Evolutionary conservation across 2,113 vertebrate genomes (phyloP).

Genomic region (Eleginops maclovinus): DNA sequence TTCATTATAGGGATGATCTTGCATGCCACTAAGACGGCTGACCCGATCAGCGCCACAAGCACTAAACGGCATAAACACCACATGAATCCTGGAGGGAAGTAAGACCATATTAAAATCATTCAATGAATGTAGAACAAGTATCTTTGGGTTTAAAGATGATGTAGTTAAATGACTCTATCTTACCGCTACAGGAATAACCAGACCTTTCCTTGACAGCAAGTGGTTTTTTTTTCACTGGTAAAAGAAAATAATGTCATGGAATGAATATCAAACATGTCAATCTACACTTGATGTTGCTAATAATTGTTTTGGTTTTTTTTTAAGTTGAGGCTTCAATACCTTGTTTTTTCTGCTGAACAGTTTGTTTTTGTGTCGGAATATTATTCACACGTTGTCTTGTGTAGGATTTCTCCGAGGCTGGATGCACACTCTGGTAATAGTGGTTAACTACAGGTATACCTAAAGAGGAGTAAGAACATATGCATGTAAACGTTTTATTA

Average conservation of each 20-base stretch:
- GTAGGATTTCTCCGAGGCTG: background rate
- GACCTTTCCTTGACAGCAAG: conserved; percentile 1
- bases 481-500: background rate
- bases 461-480: conserved; percentile 6
- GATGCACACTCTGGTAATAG: rapidly evolving
- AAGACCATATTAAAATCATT: background rate
- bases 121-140: background rate
- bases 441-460: conserved; percentile 17
- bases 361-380: conserved; percentile 28
- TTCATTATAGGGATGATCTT: conserved; percentile 12
- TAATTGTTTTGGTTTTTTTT: background rate
- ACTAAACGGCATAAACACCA: conserved; percentile 36
- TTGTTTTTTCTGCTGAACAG: conserved; percentile 15
- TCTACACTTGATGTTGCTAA: background rate
- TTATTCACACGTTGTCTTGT: conserved; percentile 25
- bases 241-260: conserved; percentile 7
- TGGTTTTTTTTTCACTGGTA: conserved; percentile 41
- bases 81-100: conserved; percentile 51
- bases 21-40: conserved; percentile 35
- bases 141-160: background rate
- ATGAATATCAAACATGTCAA: background rate
- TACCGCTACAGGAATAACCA: conserved; percentile 50
- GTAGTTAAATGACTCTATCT: background rate
- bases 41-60: conserved; percentile 55
- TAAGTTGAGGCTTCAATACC: conserved; percentile 56